These are phyloP conservation scores for Melanotaenia boesemani DNA, from an alignment of 2,797 vertebrate genomes.

Conservation along the genomic window DNA sequence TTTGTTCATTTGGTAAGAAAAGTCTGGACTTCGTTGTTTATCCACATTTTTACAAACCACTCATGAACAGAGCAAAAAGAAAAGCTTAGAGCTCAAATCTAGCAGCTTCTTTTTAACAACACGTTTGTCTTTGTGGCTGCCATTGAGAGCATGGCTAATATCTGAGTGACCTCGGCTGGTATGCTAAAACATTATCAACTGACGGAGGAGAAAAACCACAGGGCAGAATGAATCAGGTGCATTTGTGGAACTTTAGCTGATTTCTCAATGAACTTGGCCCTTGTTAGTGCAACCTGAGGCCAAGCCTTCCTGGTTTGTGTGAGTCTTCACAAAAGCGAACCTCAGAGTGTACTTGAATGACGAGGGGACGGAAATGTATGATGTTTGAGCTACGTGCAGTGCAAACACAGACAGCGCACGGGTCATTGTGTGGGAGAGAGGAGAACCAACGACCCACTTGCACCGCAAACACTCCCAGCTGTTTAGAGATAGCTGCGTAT, in stretches of 20 bases:
- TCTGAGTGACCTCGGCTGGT: conserved; percentile 61
- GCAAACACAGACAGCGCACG: conserved; percentile 81
- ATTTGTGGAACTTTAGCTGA: conserved; percentile 65
- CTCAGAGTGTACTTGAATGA: conserved; percentile 62
- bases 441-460: conserved; percentile 61
- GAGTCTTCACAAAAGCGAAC: conserved; percentile 69
- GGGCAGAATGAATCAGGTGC: conserved; percentile 50
- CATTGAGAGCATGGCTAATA: conserved; percentile 45
- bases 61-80: conserved; percentile 27
- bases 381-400: conserved; percentile 80
- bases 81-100: conserved; percentile 10
- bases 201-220: conserved; percentile 1
- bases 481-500: conserved; percentile 53
- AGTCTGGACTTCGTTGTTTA: conserved; percentile 47
- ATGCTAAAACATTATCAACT: conserved; percentile 58
- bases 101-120: conserved; percentile 24
- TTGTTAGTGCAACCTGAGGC: conserved; percentile 62
- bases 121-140: conserved; percentile 62
- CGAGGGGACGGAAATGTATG: conserved; percentile 66
- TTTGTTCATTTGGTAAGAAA: conserved; percentile 38
- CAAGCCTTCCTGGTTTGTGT: conserved; percentile 60
- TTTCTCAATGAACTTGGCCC: conserved; percentile 80
- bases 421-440: conserved; percentile 75
- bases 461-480: conserved; percentile 83
- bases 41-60: conserved; percentile 34